phyloP scores from a whole-genome alignment of 2,797 vertebrate genomes.

The Enteromius afrohamiltoni region DNA sequence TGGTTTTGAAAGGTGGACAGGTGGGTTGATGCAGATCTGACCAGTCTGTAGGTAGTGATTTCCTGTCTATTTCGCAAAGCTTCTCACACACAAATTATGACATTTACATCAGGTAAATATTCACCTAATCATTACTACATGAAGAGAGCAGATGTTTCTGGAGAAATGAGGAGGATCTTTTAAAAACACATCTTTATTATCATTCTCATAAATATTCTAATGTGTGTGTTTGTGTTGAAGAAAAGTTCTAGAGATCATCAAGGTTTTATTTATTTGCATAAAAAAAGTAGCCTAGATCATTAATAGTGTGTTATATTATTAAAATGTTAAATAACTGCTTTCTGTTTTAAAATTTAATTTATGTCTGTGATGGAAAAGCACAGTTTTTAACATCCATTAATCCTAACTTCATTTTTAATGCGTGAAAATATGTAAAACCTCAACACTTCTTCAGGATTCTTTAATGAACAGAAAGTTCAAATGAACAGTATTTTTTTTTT shows the following conservation, averaged over 20 bases:
- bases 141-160: slow-evolving; percentile 11
- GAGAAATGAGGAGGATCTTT: slow-evolving; percentile 8
- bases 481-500: neutral
- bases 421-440: neutral
- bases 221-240: neutral
- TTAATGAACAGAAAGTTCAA: neutral
- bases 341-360: neutral
- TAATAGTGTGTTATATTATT: neutral
- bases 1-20: slow-evolving; percentile 20
- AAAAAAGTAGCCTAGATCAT: neutral
- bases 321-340: neutral
- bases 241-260: neutral
- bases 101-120: slow-evolving; percentile 32
- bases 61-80: slow-evolving; percentile 30
- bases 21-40: slow-evolving; percentile 30
- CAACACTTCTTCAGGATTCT: neutral
- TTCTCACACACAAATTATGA: slow-evolving; percentile 5
- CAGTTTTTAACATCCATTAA: neutral
- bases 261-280: neutral
- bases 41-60: slow-evolving; percentile 33
- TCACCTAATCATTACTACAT: slow-evolving; percentile 41
- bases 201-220: neutral
- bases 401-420: neutral
- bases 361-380: neutral
- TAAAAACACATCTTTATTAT: neutral